Base-by-base conservation (phyloP, 2,797 vertebrate genomes). In the Poliocrania exsul region DNA sequence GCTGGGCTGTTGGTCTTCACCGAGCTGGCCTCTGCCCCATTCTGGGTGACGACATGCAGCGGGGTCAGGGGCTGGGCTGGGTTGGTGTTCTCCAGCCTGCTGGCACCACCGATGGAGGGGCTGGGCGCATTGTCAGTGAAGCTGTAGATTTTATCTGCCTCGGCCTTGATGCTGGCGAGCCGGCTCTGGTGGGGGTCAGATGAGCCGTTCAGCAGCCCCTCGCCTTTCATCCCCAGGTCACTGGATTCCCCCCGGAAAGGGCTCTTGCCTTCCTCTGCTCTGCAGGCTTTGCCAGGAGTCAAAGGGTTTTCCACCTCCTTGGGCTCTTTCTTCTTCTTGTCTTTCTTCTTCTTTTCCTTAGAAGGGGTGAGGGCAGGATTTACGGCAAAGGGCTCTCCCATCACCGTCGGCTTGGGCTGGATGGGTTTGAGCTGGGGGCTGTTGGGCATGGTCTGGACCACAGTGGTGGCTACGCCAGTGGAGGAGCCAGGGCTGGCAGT, bases 111-210 rank as follows among this genome's bases (percentile, higher is more conserved):
- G 3, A 99, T 99, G 35, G 99, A 99, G 4, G 99, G 99, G 96
- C 99, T 99, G 1, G 99, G 99, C 17, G 99, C 99, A 0, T 99
- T 99, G 97, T 99, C 99, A 0, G 99, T 99, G 96, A 99, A 99
- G 97, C 99, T 99, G 96, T 99, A 99, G 95, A 99, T 99, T 97
- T 99, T 99, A 95, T 99, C 99, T 0, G 99, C 99, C 96, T 99
- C 99, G 0, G 99, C 99, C 97, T 99, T 99, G 86, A 99, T 99
- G 97, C 99, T 99, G 44, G 99, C 99, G 4, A 99, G 97, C 14
- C 99, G 99, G 98, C 99, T 99, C 94, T 99, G 99, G 95, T 99
- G 99, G 42, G 98, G 98, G 92, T 99, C 99, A 0, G 99, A 98
- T 0, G 99, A 99, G 49, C 99, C 99, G 1, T 99, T 99, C 28